Conservation (phyloP, 1,140 invertebrate genomes). For the Pararge aegeria region DNA sequence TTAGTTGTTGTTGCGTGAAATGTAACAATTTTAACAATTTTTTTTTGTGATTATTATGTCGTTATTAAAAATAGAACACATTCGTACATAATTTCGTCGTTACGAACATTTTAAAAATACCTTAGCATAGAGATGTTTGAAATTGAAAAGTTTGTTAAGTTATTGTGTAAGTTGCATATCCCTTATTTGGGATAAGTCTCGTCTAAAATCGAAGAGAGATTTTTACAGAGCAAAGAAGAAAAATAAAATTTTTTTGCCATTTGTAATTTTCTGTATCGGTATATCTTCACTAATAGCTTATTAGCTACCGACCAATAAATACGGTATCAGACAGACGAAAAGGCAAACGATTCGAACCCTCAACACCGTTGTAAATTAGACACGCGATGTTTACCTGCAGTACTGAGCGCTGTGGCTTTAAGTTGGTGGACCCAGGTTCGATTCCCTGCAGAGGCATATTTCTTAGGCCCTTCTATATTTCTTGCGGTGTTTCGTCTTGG, state of each 20-base stretch:
- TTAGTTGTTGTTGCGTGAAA: too few relatives aligned
- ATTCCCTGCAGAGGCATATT: too few relatives aligned
- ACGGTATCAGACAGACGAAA: conserved; percentile 41
- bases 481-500: too few relatives aligned
- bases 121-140: background rate
- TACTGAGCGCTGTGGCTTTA: too few relatives aligned
- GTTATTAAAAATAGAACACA: background rate
- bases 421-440: too few relatives aligned
- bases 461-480: too few relatives aligned
- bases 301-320: conserved; percentile 53
- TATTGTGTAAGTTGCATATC: too few relatives aligned
- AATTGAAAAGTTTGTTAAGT: background rate
- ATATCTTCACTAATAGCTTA: conserved; percentile 26
- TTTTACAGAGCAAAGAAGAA: background rate
- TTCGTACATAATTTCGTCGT: background rate
- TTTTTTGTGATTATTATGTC: too few relatives aligned
- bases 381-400: too few relatives aligned
- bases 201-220: background rate
- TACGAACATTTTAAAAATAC: background rate
- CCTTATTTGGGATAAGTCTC: background rate
- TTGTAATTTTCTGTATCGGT: conserved; percentile 18
- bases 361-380: too few relatives aligned
- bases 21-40: too few relatives aligned
- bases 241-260: background rate
- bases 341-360: conserved; percentile 66